Conservation (phyloP, 1,140 invertebrate species). For the Neodiprion lecontei region DNA sequence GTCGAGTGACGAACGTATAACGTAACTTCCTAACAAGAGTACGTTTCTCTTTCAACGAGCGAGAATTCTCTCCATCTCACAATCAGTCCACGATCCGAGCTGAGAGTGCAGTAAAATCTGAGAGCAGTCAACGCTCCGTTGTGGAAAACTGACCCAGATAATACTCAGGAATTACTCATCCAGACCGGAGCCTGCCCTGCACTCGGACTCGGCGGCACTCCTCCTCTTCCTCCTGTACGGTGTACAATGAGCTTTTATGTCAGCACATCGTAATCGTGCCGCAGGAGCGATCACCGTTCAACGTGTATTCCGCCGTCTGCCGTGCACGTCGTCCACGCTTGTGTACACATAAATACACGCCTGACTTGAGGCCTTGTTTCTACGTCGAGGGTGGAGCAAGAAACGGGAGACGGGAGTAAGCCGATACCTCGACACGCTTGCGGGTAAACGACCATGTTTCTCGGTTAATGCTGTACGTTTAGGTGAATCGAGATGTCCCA, state of each 20-base stretch:
- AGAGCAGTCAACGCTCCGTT: neutral
- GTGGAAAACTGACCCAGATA: constrained; percentile 4
- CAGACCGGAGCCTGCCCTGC: neutral
- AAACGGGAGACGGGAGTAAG: too few relatives aligned
- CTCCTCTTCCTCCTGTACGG: neutral
- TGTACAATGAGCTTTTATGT: neutral
- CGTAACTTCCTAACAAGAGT: too few relatives aligned
- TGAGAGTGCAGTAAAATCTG: too few relatives aligned
- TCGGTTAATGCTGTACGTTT: too few relatives aligned
- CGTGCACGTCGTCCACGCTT: too few relatives aligned
- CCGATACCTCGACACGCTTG: too few relatives aligned
- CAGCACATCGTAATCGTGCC: neutral
- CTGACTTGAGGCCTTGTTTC: neutral
- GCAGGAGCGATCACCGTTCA: neutral
- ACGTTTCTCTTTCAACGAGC: too few relatives aligned
- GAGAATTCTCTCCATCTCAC: too few relatives aligned
- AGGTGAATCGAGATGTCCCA: too few relatives aligned
- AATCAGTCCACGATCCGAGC: too few relatives aligned
- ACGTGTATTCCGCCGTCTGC: neutral
- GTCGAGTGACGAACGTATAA: too few relatives aligned
- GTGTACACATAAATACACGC: neutral
- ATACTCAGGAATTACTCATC: constrained; percentile 3
- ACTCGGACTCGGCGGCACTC: neutral
- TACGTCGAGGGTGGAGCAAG: neutral
- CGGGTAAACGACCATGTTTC: too few relatives aligned